phyloP scores from a whole-genome alignment of 2,888 invertebrate species.

The Apodemia duryi region DNA sequence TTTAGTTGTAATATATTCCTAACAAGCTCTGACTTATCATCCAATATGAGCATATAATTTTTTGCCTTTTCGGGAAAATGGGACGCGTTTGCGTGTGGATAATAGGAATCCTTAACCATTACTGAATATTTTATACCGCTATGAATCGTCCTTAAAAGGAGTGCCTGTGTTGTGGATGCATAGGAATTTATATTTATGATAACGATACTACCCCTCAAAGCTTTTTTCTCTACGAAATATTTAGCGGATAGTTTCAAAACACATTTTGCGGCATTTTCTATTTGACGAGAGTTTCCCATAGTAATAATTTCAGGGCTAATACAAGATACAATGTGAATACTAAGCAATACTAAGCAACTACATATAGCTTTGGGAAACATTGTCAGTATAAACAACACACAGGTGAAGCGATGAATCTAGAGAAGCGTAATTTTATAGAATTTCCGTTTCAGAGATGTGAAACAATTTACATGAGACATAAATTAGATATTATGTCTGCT shows the following conservation, averaged over 20 bases:
- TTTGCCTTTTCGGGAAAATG: slow-evolving; percentile 77
- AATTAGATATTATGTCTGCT: neutral
- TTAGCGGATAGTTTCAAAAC: slow-evolving; percentile 74
- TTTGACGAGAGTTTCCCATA: slow-evolving; percentile 55
- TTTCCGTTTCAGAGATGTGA: slow-evolving; percentile 20
- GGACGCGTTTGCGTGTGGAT: slow-evolving; percentile 70
- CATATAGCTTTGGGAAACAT: slow-evolving; percentile 16
- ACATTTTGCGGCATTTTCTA: slow-evolving; percentile 66
- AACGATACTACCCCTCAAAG: slow-evolving; percentile 71
- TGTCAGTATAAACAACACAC: neutral
- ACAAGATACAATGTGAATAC: slow-evolving; percentile 41
- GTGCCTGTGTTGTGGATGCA: slow-evolving; percentile 56
- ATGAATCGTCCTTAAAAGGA: slow-evolving; percentile 66
- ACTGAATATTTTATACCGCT: slow-evolving; percentile 68
- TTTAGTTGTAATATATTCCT: slow-evolving; percentile 68
- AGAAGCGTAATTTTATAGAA: slow-evolving; percentile 20
- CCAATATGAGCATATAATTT: slow-evolving; percentile 76
- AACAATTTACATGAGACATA: slow-evolving; percentile 18
- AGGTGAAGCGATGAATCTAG: slow-evolving; percentile 20
- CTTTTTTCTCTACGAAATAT: slow-evolving; percentile 74
- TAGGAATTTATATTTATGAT: slow-evolving; percentile 72
- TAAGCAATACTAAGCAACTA: slow-evolving; percentile 30
- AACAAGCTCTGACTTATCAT: slow-evolving; percentile 64
- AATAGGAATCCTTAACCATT: slow-evolving; percentile 74
- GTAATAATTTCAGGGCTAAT: slow-evolving; percentile 59